Base-by-base conservation (phyloP, 2,888 invertebrate species). In the Dione juno region DNA sequence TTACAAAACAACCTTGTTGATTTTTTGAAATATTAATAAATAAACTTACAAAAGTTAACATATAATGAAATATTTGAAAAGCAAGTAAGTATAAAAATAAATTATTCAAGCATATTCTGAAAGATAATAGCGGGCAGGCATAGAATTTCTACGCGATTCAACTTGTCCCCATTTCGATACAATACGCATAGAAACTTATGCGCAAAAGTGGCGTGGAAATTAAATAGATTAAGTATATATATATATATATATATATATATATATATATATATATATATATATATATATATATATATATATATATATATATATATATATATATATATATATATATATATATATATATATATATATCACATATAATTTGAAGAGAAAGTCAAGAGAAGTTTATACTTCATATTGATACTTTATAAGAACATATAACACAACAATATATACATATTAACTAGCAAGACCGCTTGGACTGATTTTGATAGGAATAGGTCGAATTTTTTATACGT, bases 151-250 rank as follows among this genome's bases (percentile, higher is more conserved):
- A 67, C 66, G 63, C 71, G 67, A 67, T 71, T 74, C 73, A 69
- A 58, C 64, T 65, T 69, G 74, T 69, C 74, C 69, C 53, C 69
- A 41, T 74, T 74, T 69, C 72, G 48, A 74, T 74, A 74, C 73
- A 71, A 74, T 74, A 66, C 58, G 53, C 52, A 71, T 74, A 67
- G 66, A 54, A 74, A 53, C 58, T 52, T 65, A 61, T 58, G 48
- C 61, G 41, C 61, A 67, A 67, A 73, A 43, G 19, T 67, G 48
- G 14, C 61, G 54, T 67, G 61, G 45, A 67, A 68, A 54, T 63
- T 45, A 52, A 53, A 68, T 63, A 63, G 13, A 50, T 68, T 63
- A 63, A 28, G 63, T 68, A 50, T 28, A 43, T 59, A 6, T 59
- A 59, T 6, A 28, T 28, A 28, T 28, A 5, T 28, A 3, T 28